A percentile compares a stretch with the other conserved stretches of the same genome.
Conservation (phyloP, 2,888 invertebrate species). For the Ophonus ardosiacus region DNA sequence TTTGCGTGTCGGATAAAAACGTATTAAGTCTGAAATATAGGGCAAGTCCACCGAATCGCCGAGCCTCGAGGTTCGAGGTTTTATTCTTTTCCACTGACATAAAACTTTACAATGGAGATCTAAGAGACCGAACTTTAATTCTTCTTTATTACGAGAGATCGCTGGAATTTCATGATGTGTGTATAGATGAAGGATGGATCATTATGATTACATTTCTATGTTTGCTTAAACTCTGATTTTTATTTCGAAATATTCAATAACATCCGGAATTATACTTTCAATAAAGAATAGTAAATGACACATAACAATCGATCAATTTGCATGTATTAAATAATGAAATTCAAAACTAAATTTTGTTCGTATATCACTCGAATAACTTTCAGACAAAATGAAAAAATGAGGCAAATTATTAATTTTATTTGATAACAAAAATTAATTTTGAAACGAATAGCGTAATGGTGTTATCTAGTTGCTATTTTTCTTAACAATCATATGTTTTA, state of each 20-base stretch:
- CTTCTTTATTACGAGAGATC: constrained; percentile 37
- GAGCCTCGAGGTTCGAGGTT: background rate
- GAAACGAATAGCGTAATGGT: no score
- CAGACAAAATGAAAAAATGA: no score
- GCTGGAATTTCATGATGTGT: constrained; percentile 10
- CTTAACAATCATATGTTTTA: no score
- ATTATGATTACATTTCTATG: background rate
- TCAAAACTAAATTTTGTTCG: no score
- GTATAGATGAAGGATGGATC: background rate
- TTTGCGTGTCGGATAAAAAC: constrained; percentile 52
- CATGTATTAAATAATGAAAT: no score
- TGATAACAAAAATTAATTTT: no score
- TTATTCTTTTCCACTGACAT: constrained; percentile 31
- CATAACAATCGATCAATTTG: no score
- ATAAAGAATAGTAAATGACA: background rate
- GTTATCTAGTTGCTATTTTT: no score
- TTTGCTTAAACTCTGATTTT: background rate
- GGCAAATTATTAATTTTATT: no score
- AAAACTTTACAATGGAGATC: constrained; percentile 50
- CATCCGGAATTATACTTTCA: background rate
- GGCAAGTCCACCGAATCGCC: constrained; percentile 25
- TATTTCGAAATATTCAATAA: background rate
- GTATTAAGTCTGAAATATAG: constrained; percentile 56
- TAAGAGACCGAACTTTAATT: constrained; percentile 41
- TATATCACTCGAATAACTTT: no score